These are phyloP conservation scores for Stegophylla sp. DNA, from an alignment of 2,888 invertebrate genomes.

Conservation along the genomic window DNA sequence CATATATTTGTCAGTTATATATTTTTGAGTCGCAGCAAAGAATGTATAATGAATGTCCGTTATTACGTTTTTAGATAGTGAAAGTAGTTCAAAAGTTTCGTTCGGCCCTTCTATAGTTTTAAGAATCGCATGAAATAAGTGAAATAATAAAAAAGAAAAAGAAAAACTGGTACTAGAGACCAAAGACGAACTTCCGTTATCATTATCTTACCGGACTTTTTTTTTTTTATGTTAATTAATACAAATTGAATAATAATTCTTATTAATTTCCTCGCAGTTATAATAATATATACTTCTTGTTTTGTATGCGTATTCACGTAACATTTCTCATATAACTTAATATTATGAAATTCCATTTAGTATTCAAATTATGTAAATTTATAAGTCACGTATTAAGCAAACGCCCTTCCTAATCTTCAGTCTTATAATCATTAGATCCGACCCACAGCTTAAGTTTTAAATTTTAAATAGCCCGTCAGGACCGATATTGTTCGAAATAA, in stretches of 20 bases:
- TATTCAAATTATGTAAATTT: slow-evolving; percentile 29
- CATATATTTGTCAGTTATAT: too few species aligned
- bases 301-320: neutral
- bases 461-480: neutral
- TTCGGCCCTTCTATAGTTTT: too few species aligned
- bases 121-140: too few species aligned
- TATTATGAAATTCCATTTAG: slow-evolving; percentile 22
- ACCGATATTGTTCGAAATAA: neutral
- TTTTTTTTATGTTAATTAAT: neutral
- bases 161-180: too few species aligned
- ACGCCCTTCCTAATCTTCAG: neutral
- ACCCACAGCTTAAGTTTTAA: neutral
- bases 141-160: too few species aligned
- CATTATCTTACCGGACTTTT: neutral
- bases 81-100: too few species aligned
- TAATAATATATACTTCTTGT: neutral
- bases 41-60: too few species aligned
- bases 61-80: too few species aligned
- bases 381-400: slow-evolving; percentile 18
- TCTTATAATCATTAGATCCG: neutral
- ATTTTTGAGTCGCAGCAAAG: too few species aligned
- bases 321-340: slow-evolving; percentile 12
- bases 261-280: neutral
- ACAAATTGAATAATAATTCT: neutral
- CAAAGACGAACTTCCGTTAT: neutral